These are phyloP conservation scores for Cheilosia impressa DNA, from an alignment of 2,888 invertebrate species.

Conservation along the genomic window DNA sequence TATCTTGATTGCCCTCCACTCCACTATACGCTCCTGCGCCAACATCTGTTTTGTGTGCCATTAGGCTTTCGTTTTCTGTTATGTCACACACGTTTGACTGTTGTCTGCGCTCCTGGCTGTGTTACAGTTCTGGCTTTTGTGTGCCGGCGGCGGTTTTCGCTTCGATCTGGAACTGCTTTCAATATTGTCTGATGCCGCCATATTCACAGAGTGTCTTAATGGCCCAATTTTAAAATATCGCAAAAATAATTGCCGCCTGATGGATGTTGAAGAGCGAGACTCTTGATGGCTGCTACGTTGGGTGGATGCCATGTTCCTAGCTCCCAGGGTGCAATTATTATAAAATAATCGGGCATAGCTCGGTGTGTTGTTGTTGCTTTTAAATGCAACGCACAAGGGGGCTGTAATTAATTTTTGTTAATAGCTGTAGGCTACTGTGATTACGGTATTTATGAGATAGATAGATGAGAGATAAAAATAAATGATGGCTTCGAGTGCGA, in stretches of 20 bases:
- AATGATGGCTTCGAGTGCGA: conserved; percentile 4
- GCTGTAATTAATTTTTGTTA: conserved; percentile 60
- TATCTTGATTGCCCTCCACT: neutral
- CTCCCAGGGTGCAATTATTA: conserved; percentile 51
- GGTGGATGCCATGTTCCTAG: neutral
- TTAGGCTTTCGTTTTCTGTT: conserved; percentile 35
- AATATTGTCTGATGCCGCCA: conserved; percentile 9
- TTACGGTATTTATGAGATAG: conserved; percentile 55
- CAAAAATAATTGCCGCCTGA: conserved; percentile 55
- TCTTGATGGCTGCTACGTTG: conserved; percentile 15
- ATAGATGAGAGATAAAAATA: neutral
- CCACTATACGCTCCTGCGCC: neutral
- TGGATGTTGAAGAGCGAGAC: conserved; percentile 28
- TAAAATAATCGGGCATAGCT: conserved; percentile 13
- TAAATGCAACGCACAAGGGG: conserved; percentile 46
- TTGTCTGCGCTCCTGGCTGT: conserved; percentile 32
- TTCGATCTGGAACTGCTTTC: conserved; percentile 30
- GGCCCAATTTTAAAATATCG: conserved; percentile 57
- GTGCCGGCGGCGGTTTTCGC: conserved; percentile 4
- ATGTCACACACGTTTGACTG: conserved; percentile 37
- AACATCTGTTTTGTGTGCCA: conserved; percentile 13
- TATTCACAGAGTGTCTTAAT: conserved; percentile 21
- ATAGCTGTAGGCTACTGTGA: conserved; percentile 56
- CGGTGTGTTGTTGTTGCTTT: conserved; percentile 26
- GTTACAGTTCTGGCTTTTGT: conserved; percentile 23